phyloP scores from a whole-genome alignment of 2,888 invertebrate species.

The Megamerina dolium region DNA sequence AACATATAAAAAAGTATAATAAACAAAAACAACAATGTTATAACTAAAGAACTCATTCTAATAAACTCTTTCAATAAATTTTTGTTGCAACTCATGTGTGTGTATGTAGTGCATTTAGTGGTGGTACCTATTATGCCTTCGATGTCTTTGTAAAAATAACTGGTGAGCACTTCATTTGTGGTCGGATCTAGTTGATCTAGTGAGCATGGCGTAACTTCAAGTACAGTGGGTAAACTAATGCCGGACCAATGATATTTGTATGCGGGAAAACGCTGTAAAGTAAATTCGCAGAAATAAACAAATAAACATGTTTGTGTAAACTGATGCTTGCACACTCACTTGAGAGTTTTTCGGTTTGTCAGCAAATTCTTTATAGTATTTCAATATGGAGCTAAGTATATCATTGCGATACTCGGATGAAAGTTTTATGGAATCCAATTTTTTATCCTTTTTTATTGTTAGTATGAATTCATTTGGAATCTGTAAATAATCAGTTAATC shows the following conservation, averaged over 20 bases:
- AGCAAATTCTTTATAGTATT: conserved; percentile 69
- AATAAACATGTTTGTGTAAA: conserved; percentile 1
- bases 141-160: conserved; percentile 81
- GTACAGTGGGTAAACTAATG: conserved; percentile 73
- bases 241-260: conserved; percentile 98
- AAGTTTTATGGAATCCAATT: conserved; percentile 90
- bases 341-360: conserved; percentile 73
- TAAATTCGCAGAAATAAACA: conserved; percentile 9
- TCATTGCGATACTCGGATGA: conserved; percentile 92
- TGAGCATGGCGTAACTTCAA: conserved; percentile 89
- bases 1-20: conserved; percentile 16
- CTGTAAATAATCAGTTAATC: too few relatives aligned
- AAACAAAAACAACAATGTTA: conserved; percentile 16
- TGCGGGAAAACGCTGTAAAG: conserved; percentile 70
- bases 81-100: too few relatives aligned
- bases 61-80: too few relatives aligned
- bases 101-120: too few relatives aligned
- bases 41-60: too few relatives aligned
- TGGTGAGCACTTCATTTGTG: conserved; percentile 73
- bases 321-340: conserved; percentile 53
- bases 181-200: conserved; percentile 88
- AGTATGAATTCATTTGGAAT: conserved; percentile 67
- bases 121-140: conserved; percentile 61
- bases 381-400: conserved; percentile 85
- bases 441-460: conserved; percentile 82